Conservation (phyloP, 1,140 invertebrate species). For the Dreissena polymorpha region DNA sequence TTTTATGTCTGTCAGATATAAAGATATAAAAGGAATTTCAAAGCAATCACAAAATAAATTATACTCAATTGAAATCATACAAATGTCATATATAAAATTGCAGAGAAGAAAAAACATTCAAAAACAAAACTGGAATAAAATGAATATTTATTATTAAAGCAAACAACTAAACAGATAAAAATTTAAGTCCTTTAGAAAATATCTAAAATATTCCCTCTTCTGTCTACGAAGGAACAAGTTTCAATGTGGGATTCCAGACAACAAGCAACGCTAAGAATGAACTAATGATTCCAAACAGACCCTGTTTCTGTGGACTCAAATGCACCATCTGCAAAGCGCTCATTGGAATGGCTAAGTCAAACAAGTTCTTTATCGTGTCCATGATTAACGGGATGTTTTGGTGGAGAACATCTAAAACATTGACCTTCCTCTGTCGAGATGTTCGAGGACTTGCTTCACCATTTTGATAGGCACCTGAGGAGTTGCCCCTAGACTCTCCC, state of each 20-base stretch:
- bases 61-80: no score
- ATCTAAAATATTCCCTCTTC: no score
- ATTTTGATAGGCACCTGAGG: conserved; percentile 76
- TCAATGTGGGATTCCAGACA: conserved; percentile 84
- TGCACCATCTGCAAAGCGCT: conserved; percentile 88
- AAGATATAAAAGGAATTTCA: no score
- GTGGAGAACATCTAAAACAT: conserved; percentile 57
- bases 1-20: no score
- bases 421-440: conserved; percentile 16
- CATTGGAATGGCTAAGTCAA: conserved; percentile 91
- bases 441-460: conserved; percentile 66
- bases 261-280: conserved; percentile 88
- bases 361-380: conserved; percentile 91
- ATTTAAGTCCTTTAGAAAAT: no score
- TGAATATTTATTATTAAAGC: no score
- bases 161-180: no score
- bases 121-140: no score
- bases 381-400: conserved; percentile 83
- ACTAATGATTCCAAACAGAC: conserved; percentile 88
- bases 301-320: conserved; percentile 87
- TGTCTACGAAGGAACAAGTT: conserved; percentile 73
- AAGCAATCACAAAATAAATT: no score
- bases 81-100: no score
- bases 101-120: no score
- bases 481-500: conserved; percentile 38